These are phyloP conservation scores for Thecocarcelia acutangulata DNA, from an alignment of 2,888 invertebrate species.

Conservation along the genomic window DNA sequence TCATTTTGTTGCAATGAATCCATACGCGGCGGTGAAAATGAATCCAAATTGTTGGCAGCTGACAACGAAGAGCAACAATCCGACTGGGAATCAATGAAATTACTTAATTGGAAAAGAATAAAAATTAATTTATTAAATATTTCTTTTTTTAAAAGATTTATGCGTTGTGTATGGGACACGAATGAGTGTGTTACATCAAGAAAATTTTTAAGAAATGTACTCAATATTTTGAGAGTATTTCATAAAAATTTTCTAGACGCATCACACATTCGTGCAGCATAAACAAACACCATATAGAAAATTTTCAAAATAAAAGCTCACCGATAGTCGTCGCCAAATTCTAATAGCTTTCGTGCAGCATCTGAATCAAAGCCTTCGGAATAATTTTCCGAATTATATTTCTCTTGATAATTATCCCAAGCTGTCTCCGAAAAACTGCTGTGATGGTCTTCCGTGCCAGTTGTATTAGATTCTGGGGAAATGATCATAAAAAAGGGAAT, in stretches of 20 bases:
- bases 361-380: constrained; percentile 93
- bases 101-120: constrained; percentile 77
- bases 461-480: constrained; percentile 82
- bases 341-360: constrained; percentile 89
- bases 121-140: constrained; percentile 19
- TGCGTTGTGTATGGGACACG: too few species aligned
- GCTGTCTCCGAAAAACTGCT: constrained; percentile 94
- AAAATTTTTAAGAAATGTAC: too few species aligned
- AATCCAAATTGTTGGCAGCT: constrained; percentile 83
- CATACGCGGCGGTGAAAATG: constrained; percentile 82
- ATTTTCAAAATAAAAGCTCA: constrained; percentile 71
- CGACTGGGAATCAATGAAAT: constrained; percentile 93
- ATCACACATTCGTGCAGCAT: too few species aligned
- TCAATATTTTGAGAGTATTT: too few species aligned
- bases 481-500: too few species aligned
- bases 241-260: too few species aligned
- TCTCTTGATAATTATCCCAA: constrained; percentile 98
- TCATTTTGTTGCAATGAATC: constrained; percentile 80
- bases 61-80: constrained; percentile 92
- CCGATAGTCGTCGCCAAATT: constrained; percentile 95
- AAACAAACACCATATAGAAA: too few species aligned
- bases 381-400: constrained; percentile 94
- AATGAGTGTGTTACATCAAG: too few species aligned
- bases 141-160: background rate
- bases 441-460: constrained; percentile 86